Evolutionary conservation across 2,113 vertebrate species (phyloP).

Genomic region (Saccopteryx leptura): DNA sequence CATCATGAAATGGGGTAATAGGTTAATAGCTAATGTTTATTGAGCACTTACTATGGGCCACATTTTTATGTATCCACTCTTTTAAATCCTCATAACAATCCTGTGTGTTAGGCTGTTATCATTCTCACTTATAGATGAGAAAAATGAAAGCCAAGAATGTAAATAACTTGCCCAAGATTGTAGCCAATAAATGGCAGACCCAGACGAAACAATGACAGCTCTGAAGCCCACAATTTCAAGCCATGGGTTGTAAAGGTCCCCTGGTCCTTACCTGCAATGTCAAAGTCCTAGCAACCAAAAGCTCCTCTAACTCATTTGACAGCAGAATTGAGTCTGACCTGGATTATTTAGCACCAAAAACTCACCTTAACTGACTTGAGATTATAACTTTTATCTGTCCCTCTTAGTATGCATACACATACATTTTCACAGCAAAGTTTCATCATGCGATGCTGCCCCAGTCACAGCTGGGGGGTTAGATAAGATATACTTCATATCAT

Average conservation of each 20-base stretch:
- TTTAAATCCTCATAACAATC: neutral
- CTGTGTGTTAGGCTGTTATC: neutral
- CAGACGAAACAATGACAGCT: neutral
- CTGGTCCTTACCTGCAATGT: neutral
- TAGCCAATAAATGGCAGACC: neutral
- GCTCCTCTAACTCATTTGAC: neutral
- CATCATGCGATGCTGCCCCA: neutral
- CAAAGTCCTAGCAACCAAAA: neutral
- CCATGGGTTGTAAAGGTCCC: neutral
- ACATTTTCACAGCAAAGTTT: neutral
- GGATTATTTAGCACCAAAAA: slow-evolving; percentile 21
- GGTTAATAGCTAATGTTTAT: neutral
- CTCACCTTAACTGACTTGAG: neutral
- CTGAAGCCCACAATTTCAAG: too few relatives aligned
- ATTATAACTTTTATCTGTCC: neutral
- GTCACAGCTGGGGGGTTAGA: neutral
- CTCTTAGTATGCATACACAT: neutral
- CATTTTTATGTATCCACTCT: neutral
- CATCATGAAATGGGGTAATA: neutral
- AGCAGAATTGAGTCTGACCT: neutral
- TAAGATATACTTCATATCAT: neutral
- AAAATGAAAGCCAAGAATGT: neutral
- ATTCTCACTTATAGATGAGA: neutral
- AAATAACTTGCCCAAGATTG: neutral
- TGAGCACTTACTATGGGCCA: neutral